Evolutionary conservation across 2,888 invertebrate genomes (phyloP).

Genomic region (Drosophila pseudotakahashii): DNA sequence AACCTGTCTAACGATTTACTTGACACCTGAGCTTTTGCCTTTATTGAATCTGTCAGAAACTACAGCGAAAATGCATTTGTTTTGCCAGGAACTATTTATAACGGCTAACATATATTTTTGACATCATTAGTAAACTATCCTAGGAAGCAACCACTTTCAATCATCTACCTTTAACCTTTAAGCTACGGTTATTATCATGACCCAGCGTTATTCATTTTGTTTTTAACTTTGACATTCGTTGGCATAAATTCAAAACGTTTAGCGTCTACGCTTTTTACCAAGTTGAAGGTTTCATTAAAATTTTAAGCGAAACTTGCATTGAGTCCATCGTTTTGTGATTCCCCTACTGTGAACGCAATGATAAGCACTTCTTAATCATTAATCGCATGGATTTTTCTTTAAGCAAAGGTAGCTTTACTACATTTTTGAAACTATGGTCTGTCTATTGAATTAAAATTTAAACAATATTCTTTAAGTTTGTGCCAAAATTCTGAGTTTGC

Average conservation of each 20-base stretch:
- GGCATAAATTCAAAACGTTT: slow-evolving; percentile 4
- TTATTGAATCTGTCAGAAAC: background rate
- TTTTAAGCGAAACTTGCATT: background rate
- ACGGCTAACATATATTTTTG: background rate
- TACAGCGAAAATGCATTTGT: slow-evolving; percentile 31
- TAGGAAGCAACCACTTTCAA: background rate
- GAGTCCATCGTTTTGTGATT: slow-evolving; percentile 5
- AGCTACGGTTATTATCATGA: slow-evolving; percentile 30
- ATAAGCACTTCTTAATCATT: background rate
- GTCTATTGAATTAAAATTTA: background rate
- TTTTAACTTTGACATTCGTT: slow-evolving; percentile 44
- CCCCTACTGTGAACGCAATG: background rate
- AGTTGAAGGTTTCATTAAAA: slow-evolving; percentile 54
- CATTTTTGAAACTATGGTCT: background rate
- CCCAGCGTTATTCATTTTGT: slow-evolving; percentile 37
- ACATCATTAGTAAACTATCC: slow-evolving; percentile 1
- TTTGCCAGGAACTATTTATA: background rate
- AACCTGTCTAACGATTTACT: slow-evolving; percentile 14
- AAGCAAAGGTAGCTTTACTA: no score
- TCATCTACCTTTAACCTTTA: slow-evolving; percentile 37
- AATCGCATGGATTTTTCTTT: background rate
- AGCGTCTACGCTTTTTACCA: no score
- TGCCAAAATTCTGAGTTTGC: background rate
- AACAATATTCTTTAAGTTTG: background rate
- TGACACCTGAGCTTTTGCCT: slow-evolving; percentile 10